Evolutionary conservation across 2,797 vertebrate species (phyloP).

Genomic region (Oryzias sinensis): DNA sequence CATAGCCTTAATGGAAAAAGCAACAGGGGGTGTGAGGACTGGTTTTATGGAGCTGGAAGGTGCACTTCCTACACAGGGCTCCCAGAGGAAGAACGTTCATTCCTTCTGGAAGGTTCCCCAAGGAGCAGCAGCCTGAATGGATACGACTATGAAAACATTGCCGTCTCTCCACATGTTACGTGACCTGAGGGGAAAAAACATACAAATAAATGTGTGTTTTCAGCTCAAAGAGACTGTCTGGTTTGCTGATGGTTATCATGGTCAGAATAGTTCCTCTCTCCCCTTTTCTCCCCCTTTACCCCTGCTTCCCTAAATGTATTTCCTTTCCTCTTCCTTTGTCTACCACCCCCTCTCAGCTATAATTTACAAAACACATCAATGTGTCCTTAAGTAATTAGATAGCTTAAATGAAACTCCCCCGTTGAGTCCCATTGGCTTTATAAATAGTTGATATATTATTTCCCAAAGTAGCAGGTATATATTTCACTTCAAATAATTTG

Average conservation of each 20-base stretch:
- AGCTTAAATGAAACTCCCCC: constrained; percentile 30
- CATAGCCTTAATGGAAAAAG: constrained; percentile 62
- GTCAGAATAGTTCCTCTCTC: constrained; percentile 47
- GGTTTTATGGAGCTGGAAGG: constrained; percentile 58
- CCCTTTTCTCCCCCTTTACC: constrained; percentile 6
- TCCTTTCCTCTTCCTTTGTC: constrained; percentile 13
- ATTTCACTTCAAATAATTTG: constrained; percentile 10
- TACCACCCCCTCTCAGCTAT: constrained; percentile 10
- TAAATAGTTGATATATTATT: constrained; percentile 43
- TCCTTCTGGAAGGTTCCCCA: constrained; percentile 63
- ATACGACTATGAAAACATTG: constrained; percentile 54
- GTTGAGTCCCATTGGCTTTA: constrained; percentile 32
- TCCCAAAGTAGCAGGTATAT: constrained; percentile 17
- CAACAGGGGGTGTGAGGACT: constrained; percentile 59
- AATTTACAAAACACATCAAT: constrained; percentile 47
- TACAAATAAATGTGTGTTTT: constrained; percentile 63
- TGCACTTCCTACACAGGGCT: constrained; percentile 61
- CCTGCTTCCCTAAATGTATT: constrained; percentile 20
- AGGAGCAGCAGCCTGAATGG: constrained; percentile 53
- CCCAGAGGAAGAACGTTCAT: constrained; percentile 70
- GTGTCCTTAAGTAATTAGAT: constrained; percentile 36
- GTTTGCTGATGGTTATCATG: constrained; percentile 66
- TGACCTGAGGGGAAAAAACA: constrained; percentile 50
- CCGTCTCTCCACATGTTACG: constrained; percentile 63
- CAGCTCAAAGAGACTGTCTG: constrained; percentile 49